Base-by-base conservation (phyloP, 2,888 invertebrate species). In the Lepidochrysops patricia region DNA sequence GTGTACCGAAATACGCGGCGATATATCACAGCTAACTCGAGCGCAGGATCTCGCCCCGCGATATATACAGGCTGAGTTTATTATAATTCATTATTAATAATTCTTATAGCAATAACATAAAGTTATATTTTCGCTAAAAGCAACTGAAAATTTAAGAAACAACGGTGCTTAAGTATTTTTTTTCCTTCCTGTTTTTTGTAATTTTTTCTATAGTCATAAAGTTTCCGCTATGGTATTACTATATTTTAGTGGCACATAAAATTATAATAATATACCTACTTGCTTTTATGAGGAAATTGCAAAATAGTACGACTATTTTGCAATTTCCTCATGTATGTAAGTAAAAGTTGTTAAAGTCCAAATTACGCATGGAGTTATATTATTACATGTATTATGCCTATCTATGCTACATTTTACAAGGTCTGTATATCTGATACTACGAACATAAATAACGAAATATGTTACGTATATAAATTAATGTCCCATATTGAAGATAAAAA, bases 1-100 rank as follows among this genome's bases (percentile, higher is more conserved):
- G 73, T 76, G 70, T 82, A 87, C 88, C 81, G 81, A 88, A 88
- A 89, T 89, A 87, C 79, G 67, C 67, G 64, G 79, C 85, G 85
- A 88, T 86, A 80, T 87, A 87, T 85, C 70, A 78, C 78, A 72
- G 73, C 75, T 74, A 74, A 75, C 72, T 71, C 79, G 82, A 83
- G 81, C 73, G 70, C 75, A 79, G 83, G 82, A 74, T 80, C 73
- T 34, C 48, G 43, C 19, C 15, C 26, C 49, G 23, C 2, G 9
- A 9, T 25, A 2, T 54, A 19, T 19, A 32, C 32, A 32, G 32
- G 19, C 4, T 13, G 43, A 23, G n/a, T 43, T 23, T 1, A 43
- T 19, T 19, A 35, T 13, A 4, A 6, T 12, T 9, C 12, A 35
- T 5, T 15, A 7, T n/a, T n/a, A n/a, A n/a, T n/a, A n/a, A n/a